phyloP scores from a whole-genome alignment of 2,113 vertebrate species.

The Paramisgurnus dabryanus region DNA sequence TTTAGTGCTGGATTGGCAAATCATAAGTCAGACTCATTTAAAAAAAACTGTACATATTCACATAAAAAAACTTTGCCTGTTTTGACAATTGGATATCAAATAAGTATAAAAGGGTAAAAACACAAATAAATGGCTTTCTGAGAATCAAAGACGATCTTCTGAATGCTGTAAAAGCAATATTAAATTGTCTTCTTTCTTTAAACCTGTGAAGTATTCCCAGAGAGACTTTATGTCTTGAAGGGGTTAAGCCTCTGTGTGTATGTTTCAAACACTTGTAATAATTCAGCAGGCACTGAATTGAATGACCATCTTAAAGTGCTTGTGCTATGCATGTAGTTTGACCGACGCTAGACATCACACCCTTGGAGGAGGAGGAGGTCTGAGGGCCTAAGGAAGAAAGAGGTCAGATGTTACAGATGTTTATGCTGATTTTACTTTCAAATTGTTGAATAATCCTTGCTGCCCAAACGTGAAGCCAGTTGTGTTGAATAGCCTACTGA shows the following conservation, averaged over 20 bases:
- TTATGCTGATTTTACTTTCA: too few relatives aligned
- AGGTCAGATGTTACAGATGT: too few relatives aligned
- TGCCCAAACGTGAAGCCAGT: too few relatives aligned
- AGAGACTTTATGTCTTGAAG: too few relatives aligned
- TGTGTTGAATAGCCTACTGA: neutral
- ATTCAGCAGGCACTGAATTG: neutral
- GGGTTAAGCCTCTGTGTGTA: neutral
- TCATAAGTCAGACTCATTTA: neutral
- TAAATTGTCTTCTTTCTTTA: neutral
- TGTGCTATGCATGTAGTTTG: neutral
- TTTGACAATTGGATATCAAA: too few relatives aligned
- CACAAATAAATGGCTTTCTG: neutral
- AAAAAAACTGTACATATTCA: neutral
- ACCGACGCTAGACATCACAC: slow-evolving; percentile 57
- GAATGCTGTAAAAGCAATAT: neutral
- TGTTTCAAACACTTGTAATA: neutral
- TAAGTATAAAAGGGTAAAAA: too few relatives aligned
- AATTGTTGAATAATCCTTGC: neutral
- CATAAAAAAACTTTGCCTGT: too few relatives aligned
- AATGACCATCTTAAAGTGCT: neutral
- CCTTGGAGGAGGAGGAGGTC: slow-evolving; percentile 66
- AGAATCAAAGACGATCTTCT: neutral
- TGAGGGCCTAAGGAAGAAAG: slow-evolving; percentile 64
- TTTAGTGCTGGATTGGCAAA: too few relatives aligned
- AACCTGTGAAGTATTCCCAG: too few relatives aligned